These are phyloP conservation scores for Cyanistes caeruleus DNA, from an alignment of 2,113 vertebrate species.

Conservation along the genomic window DNA sequence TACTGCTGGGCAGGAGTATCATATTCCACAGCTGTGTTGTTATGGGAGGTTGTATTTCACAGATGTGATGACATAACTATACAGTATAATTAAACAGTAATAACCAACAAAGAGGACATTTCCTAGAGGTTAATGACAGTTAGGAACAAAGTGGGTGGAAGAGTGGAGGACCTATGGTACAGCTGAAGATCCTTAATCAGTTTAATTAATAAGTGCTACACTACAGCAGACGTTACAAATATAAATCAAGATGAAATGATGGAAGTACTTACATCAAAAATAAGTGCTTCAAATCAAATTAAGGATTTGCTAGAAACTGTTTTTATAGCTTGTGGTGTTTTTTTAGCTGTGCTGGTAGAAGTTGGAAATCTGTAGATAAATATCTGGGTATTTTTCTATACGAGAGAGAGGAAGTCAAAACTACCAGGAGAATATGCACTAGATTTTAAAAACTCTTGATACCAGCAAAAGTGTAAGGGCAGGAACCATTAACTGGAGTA, in stretches of 20 bases:
- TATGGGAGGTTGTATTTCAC: background rate
- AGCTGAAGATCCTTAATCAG: background rate
- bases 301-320: background rate
- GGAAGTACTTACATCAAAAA: background rate
- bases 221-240: background rate
- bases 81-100: conserved; percentile 35
- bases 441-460: background rate
- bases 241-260: background rate
- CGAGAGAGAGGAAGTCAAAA: background rate
- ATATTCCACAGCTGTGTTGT: conserved; percentile 32
- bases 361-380: background rate
- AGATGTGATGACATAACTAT: conserved; percentile 29
- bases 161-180: background rate
- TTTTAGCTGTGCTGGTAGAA: background rate
- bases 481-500: background rate
- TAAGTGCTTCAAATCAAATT: background rate
- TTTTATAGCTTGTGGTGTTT: background rate
- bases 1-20: background rate
- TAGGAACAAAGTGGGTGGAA: background rate
- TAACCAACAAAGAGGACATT: conserved; percentile 12
- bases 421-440: background rate
- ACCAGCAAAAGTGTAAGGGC: background rate
- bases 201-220: background rate
- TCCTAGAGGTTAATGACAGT: conserved; percentile 43
- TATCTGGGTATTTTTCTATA: background rate